Percentiles rank a stretch among this genome's conserved stretches.
phyloP scores from a whole-genome alignment of 2,888 invertebrate genomes.

The Apodemia duryi region DNA sequence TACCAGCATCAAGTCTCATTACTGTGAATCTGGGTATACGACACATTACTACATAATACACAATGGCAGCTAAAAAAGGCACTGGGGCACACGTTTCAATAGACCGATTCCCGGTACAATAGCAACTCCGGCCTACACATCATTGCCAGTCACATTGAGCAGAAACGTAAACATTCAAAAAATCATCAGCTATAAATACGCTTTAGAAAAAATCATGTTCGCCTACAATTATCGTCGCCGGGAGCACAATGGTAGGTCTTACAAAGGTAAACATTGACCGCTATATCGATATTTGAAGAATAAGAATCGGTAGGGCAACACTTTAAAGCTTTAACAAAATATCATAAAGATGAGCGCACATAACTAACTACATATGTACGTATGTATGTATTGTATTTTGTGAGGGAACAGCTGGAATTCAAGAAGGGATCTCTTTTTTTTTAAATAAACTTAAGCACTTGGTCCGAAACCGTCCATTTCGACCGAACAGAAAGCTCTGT shows the following conservation, averaged over 20 bases:
- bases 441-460: no score
- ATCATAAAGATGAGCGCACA: slow-evolving; percentile 12
- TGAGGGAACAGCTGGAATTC: not conserved
- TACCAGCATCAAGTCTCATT: slow-evolving; percentile 44
- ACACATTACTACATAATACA: slow-evolving; percentile 37
- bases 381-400: not conserved
- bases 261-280: slow-evolving; percentile 63
- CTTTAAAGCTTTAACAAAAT: slow-evolving; percentile 20
- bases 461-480: no score
- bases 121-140: slow-evolving; percentile 57
- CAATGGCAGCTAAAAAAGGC: slow-evolving; percentile 50
- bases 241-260: slow-evolving; percentile 58
- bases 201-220: slow-evolving; percentile 44
- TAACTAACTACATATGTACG: not conserved
- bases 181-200: slow-evolving; percentile 63
- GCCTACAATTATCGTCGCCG: slow-evolving; percentile 50
- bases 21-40: slow-evolving; percentile 26
- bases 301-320: slow-evolving; percentile 41
- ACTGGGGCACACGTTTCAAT: slow-evolving; percentile 55
- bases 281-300: slow-evolving; percentile 41
- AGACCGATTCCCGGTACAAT: slow-evolving; percentile 58
- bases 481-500: no score
- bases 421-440: no score
- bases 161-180: slow-evolving; percentile 76
- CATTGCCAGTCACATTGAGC: slow-evolving; percentile 66